Percentiles rank a stretch among this genome's conserved stretches.
These are phyloP conservation scores for Meloidogyne hapla DNA, from an alignment of 1,140 invertebrate species.

Conservation along the genomic window DNA sequence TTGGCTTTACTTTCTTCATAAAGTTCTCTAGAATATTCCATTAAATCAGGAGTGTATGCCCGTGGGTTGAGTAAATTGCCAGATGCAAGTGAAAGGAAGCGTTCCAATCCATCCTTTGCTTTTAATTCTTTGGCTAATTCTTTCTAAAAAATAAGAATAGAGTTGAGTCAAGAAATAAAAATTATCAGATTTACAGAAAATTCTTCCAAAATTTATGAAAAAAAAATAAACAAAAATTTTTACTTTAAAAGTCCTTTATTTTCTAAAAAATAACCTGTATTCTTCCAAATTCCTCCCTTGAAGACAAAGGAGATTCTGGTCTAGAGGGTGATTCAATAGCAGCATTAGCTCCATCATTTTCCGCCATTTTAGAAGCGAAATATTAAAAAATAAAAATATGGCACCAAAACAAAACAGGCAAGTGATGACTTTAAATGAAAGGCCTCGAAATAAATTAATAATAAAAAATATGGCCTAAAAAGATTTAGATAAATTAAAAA, in stretches of 20 bases:
- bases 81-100: conserved; percentile 39
- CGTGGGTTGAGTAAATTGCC: conserved; percentile 38
- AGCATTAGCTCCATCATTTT: neutral
- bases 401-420: neutral
- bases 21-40: conserved; percentile 45
- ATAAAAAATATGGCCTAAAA: conserved; percentile 3
- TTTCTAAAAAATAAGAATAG: conserved; percentile 51
- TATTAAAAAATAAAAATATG: neutral
- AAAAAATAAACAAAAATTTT: no score
- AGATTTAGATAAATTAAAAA: neutral
- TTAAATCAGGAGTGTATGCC: conserved; percentile 36
- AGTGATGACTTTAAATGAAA: conserved; percentile 1
- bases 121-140: conserved; percentile 57
- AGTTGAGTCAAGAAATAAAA: no score
- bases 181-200: no score
- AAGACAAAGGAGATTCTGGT: neutral
- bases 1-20: conserved; percentile 57
- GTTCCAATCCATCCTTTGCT: conserved; percentile 60
- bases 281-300: conserved; percentile 2
- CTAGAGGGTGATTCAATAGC: neutral
- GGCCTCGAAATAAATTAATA: neutral
- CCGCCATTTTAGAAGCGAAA: neutral
- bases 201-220: no score
- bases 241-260: no score
- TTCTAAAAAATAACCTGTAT: conserved; percentile 39